phyloP scores from a whole-genome alignment of 2,797 vertebrate genomes.

The Rhinichthys osculus region DNA sequence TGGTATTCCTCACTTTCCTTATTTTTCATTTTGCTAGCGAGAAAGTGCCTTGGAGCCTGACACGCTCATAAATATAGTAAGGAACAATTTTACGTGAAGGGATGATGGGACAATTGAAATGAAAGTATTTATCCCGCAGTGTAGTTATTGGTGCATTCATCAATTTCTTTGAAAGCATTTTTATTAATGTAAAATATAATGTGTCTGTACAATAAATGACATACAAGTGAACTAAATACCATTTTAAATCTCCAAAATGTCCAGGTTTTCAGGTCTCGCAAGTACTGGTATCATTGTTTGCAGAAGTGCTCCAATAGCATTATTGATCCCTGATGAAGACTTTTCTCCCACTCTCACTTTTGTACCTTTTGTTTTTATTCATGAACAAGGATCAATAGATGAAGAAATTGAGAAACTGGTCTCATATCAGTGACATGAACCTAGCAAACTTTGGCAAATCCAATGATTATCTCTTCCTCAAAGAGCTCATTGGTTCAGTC shows the following conservation, averaged over 20 bases:
- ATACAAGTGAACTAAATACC: not conserved
- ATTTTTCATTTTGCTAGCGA: conserved; percentile 30
- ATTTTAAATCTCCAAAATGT: not conserved
- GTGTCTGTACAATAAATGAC: not conserved
- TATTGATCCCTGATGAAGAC: conserved; percentile 10
- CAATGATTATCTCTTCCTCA: not conserved
- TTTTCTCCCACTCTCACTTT: not conserved
- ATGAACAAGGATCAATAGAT: conserved; percentile 3
- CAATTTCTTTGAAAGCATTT: not conserved
- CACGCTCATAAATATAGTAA: conserved; percentile 35
- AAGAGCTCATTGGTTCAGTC: not conserved
- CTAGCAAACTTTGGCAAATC: not conserved
- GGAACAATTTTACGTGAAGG: conserved; percentile 17
- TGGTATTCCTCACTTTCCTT: conserved; percentile 47
- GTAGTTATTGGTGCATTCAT: not conserved
- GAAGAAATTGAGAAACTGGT: conserved; percentile 27
- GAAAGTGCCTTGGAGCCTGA: conserved; percentile 31
- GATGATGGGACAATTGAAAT: not conserved
- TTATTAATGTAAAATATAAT: not conserved
- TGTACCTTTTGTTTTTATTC: conserved; percentile 7
- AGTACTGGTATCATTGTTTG: not conserved
- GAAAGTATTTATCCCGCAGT: conserved; percentile 1
- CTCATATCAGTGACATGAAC: conserved; percentile 9
- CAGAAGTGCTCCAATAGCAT: not conserved
- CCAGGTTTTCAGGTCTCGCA: not conserved